Percentiles rank a stretch among this genome's conserved stretches.
Evolutionary conservation across 2,113 vertebrate genomes (phyloP).

Genomic region (Redunca redunca): DNA sequence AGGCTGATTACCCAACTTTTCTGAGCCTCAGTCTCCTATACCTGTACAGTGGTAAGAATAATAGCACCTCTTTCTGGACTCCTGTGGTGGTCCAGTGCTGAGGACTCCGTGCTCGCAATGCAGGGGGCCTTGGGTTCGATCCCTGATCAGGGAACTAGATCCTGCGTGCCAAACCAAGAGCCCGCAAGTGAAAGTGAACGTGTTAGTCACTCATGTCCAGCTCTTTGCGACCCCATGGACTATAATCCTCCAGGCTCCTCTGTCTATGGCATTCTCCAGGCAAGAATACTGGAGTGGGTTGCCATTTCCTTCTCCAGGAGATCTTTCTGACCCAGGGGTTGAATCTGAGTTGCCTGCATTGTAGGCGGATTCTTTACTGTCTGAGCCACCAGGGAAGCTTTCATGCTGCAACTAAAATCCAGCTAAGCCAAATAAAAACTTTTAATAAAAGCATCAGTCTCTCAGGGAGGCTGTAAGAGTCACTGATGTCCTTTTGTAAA

Average conservation of each 20-base stretch:
- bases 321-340: not conserved
- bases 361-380: not conserved
- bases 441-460: not conserved
- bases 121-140: not conserved
- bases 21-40: not conserved
- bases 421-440: not conserved
- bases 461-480: not conserved
- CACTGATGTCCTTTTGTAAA: not conserved
- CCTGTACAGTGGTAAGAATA: not conserved
- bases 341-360: not conserved
- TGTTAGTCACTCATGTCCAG: not conserved
- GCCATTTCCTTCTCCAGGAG: not conserved
- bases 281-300: not conserved
- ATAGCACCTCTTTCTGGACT: not conserved
- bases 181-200: not conserved
- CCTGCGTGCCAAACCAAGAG: not conserved
- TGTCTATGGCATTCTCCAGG: not conserved
- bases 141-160: not conserved
- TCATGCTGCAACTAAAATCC: not conserved
- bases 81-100: not conserved
- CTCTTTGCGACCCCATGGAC: not conserved
- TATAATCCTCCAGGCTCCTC: not conserved
- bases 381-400: not conserved
- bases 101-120: not conserved
- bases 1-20: not conserved